These are phyloP conservation scores for Orthosia gracilis DNA, from an alignment of 2,888 invertebrate species.

Conservation along the genomic window DNA sequence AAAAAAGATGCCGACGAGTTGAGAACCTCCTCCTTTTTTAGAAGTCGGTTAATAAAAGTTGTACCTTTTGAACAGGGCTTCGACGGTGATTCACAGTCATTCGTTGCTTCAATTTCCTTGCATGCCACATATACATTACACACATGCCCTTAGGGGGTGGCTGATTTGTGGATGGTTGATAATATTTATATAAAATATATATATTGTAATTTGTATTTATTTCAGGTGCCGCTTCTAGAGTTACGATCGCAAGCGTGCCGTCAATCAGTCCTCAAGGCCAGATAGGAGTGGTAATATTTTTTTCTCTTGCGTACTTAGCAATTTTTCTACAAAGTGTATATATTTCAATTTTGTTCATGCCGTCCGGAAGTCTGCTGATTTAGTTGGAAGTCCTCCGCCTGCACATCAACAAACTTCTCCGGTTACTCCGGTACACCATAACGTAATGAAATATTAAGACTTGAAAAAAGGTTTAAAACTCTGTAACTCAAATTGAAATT, in stretches of 20 bases:
- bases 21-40: no score
- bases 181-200: neutral
- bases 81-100: no score
- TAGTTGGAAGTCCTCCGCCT: constrained; percentile 95
- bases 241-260: constrained; percentile 90
- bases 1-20: no score
- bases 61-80: no score
- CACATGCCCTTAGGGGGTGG: no score
- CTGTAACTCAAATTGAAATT: neutral
- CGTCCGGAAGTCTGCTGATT: constrained; percentile 91
- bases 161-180: no score
- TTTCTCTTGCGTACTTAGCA: constrained; percentile 41
- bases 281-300: constrained; percentile 92
- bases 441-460: constrained; percentile 74
- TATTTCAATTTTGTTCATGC: constrained; percentile 82
- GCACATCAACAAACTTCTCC: constrained; percentile 96
- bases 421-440: constrained; percentile 92
- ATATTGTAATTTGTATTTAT: constrained; percentile 25
- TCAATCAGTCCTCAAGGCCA: constrained; percentile 92
- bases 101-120: no score
- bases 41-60: no score
- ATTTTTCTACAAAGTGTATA: constrained; percentile 51
- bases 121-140: no score
- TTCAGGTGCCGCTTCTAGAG: constrained; percentile 88
- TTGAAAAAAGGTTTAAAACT: constrained; percentile 14